A percentile compares a stretch with the other conserved stretches of the same genome.
Evolutionary conservation across 2,797 vertebrate genomes (phyloP).

Genomic region (Pipistrellus pipistrellus): DNA sequence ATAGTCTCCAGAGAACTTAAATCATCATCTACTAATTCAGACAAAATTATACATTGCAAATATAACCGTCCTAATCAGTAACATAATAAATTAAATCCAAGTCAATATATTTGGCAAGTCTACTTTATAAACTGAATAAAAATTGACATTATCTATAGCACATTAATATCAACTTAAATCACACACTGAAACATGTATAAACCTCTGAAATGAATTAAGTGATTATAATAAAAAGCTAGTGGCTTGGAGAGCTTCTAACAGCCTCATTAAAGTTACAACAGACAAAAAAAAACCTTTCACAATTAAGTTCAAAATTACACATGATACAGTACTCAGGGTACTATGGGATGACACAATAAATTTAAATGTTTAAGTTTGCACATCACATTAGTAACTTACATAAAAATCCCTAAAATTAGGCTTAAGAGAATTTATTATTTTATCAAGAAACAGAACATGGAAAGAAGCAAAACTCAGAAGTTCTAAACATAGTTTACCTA

Average conservation of each 20-base stretch:
- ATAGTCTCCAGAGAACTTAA: slow-evolving; percentile 69
- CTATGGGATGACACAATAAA: background rate
- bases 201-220: slow-evolving; percentile 73
- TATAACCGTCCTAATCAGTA: slow-evolving; percentile 71
- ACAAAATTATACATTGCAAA: slow-evolving; percentile 58
- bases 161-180: slow-evolving; percentile 73
- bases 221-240: slow-evolving; percentile 37
- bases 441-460: background rate
- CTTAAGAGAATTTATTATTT: background rate
- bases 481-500: background rate
- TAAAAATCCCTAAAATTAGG: background rate
- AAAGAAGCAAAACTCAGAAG: background rate
- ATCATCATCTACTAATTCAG: slow-evolving; percentile 69
- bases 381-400: background rate
- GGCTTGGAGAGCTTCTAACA: background rate
- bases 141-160: background rate
- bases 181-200: slow-evolving; percentile 33
- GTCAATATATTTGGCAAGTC: slow-evolving; percentile 60
- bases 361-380: background rate
- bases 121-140: slow-evolving; percentile 67
- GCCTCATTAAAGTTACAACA: background rate
- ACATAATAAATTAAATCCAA: slow-evolving; percentile 78
- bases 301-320: slow-evolving; percentile 67
- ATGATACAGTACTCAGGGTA: background rate
- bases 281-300: slow-evolving; percentile 29